A percentile compares a stretch with the other conserved stretches of the same genome.
These are phyloP conservation scores for Phortica okadai DNA, from an alignment of 2,888 invertebrate species.

Conservation along the genomic window DNA sequence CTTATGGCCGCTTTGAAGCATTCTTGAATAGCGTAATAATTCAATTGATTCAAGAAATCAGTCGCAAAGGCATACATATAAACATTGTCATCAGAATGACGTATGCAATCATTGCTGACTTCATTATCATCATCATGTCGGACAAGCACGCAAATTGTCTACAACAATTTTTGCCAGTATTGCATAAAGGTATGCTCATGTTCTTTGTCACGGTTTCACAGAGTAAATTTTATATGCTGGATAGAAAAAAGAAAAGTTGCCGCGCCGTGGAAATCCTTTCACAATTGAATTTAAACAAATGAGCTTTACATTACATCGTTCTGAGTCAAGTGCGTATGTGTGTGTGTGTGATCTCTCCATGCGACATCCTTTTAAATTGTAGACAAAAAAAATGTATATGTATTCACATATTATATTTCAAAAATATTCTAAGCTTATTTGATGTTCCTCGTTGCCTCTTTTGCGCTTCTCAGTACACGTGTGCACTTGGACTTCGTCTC, in stretches of 20 bases:
- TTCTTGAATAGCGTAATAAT: constrained; percentile 54
- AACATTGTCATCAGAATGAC: constrained; percentile 2
- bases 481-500: neutral
- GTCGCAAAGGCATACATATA: neutral
- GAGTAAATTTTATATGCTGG: neutral
- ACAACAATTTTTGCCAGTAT: neutral
- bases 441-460: neutral
- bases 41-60: constrained; percentile 59
- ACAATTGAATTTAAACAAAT: constrained; percentile 66
- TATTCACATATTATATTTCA: constrained; percentile 3
- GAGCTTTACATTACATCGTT: constrained; percentile 71
- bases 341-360: neutral
- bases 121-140: neutral
- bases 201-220: neutral
- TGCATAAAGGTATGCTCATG: neutral
- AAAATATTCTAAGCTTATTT: constrained; percentile 18
- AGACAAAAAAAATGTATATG: neutral
- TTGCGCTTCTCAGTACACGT: neutral
- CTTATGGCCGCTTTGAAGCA: constrained; percentile 35
- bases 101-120: constrained; percentile 7
- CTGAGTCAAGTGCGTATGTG: constrained; percentile 56
- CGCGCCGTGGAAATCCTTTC: constrained; percentile 55
- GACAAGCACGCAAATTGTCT: neutral
- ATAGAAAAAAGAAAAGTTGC: neutral
- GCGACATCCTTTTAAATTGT: neutral